Conservation (phyloP, 2,113 vertebrate species). For the Psammodynastes pulverulentus region DNA sequence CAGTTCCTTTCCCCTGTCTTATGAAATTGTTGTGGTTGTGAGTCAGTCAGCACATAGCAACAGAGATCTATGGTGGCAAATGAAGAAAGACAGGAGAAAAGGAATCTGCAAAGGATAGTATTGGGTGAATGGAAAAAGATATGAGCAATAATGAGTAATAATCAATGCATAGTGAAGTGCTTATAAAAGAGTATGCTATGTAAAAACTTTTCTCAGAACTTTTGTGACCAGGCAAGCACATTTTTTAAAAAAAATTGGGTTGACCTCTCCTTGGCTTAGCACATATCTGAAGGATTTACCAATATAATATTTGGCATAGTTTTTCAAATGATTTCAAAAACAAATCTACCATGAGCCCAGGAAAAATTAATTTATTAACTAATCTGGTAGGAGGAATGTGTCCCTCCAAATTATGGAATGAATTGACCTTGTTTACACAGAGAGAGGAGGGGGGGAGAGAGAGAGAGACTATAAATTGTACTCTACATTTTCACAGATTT, state of each 20-base stretch:
- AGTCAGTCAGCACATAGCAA: background rate
- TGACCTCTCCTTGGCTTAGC: background rate
- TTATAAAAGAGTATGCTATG: background rate
- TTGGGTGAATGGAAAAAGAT: background rate
- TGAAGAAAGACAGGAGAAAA: background rate
- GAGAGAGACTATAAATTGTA: background rate
- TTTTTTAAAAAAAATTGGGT: too few relatives aligned
- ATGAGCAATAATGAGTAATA: background rate
- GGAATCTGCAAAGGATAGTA: background rate
- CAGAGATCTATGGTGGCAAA: background rate
- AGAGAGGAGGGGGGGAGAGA: background rate
- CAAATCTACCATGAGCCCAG: background rate
- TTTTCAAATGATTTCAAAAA: background rate
- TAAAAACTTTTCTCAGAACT: background rate
- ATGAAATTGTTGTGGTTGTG: background rate
- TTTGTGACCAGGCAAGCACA: background rate
- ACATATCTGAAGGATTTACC: background rate
- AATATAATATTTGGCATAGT: background rate
- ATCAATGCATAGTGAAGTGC: background rate
- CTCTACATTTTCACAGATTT: background rate
- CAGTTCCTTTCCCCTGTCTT: background rate
- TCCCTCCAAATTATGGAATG: background rate
- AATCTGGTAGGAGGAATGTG: background rate
- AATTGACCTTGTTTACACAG: background rate
- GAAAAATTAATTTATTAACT: background rate